Evolutionary conservation across 2,888 invertebrate species (phyloP).

Genomic region (Megaustenia siamemsis): DNA sequence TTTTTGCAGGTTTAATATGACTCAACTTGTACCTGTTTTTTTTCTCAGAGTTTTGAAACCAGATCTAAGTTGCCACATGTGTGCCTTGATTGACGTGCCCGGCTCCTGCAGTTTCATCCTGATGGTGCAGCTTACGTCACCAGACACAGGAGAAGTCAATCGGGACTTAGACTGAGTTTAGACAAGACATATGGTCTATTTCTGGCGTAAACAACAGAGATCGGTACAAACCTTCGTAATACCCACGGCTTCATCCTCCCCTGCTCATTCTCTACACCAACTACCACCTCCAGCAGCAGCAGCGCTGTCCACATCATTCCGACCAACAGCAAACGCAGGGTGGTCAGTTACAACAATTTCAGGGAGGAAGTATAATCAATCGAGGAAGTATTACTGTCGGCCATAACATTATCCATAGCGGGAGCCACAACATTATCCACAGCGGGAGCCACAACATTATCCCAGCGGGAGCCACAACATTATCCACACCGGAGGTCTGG

Average conservation of each 20-base stretch:
- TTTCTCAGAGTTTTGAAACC: too few species aligned
- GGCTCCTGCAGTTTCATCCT: too few species aligned
- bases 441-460: not conserved
- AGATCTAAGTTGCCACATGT: too few species aligned
- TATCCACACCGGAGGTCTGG: not conserved
- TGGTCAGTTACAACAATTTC: not conserved
- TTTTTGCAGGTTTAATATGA: not conserved
- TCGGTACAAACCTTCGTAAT: not conserved
- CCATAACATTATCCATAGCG: not conserved
- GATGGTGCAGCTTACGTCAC: too few species aligned
- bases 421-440: not conserved
- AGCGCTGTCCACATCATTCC: not conserved
- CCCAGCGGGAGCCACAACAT: not conserved
- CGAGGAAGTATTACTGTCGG: not conserved
- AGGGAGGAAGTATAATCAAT: not conserved
- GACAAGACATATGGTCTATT: conserved; percentile 32
- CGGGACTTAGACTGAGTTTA: not conserved
- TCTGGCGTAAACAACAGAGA: conserved; percentile 25
- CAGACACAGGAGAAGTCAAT: too few species aligned
- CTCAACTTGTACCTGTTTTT: too few species aligned
- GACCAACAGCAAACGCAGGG: not conserved
- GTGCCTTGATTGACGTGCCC: too few species aligned
- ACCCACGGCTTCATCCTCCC: conserved; percentile 2
- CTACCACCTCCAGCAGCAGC: conserved; percentile 22
- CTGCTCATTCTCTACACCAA: not conserved